These are phyloP conservation scores for Yponomeuta evonymella DNA, from an alignment of 2,888 invertebrate species.

Conservation along the genomic window DNA sequence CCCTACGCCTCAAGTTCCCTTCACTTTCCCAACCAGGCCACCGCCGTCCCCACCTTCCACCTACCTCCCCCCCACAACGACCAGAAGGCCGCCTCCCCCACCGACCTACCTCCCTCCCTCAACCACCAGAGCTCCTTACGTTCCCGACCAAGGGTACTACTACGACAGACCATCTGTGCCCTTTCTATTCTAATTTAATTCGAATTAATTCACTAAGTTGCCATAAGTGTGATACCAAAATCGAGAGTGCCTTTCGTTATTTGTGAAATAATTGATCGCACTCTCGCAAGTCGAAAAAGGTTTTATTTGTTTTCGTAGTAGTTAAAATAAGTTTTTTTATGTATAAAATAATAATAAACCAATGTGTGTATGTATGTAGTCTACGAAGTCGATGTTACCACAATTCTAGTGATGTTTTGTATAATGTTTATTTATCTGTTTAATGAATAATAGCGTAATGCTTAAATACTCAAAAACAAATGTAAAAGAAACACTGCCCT, in stretches of 20 bases:
- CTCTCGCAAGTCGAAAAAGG: slow-evolving; percentile 11
- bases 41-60: slow-evolving; percentile 21
- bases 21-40: slow-evolving; percentile 28
- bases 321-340: slow-evolving; percentile 5
- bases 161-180: slow-evolving; percentile 65
- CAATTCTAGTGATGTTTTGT: slow-evolving; percentile 39
- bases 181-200: slow-evolving; percentile 53
- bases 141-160: slow-evolving; percentile 59
- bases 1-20: slow-evolving; percentile 27
- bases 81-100: slow-evolving; percentile 32
- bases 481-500: slow-evolving; percentile 59
- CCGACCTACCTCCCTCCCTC: slow-evolving; percentile 27
- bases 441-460: slow-evolving; percentile 27
- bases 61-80: slow-evolving; percentile 32
- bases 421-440: slow-evolving; percentile 32
- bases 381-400: slow-evolving; percentile 31
- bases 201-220: slow-evolving; percentile 38
- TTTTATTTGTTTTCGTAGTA: neutral
- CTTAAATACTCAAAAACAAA: slow-evolving; percentile 58
- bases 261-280: slow-evolving; percentile 9
- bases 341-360: neutral
- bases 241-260: slow-evolving; percentile 12
- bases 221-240: slow-evolving; percentile 72
- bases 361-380: slow-evolving; percentile 16
- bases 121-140: slow-evolving; percentile 49